Base-by-base conservation (phyloP, 2,797 vertebrate genomes). In the Pipistrellus kuhlii region DNA sequence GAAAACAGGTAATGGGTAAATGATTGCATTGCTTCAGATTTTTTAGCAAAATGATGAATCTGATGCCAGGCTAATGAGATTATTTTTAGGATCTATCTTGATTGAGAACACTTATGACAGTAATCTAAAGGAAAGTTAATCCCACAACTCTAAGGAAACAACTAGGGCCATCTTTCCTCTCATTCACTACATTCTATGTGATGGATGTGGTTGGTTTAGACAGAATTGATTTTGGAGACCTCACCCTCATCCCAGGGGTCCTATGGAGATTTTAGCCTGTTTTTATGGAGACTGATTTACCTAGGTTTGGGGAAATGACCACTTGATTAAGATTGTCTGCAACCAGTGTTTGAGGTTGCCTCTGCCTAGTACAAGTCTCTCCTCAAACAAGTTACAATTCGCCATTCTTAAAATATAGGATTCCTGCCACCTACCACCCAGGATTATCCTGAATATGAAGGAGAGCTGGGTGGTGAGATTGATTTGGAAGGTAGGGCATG, bases 21-120 rank as follows among this genome's bases (percentile, higher is more conserved):
- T 81, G 62, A 90, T 48, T 88, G 30, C 27, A 25, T 59, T 69
- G 68, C 51, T 92, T 90, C 73, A 85, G 46, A 38, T 62, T 77
- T 91, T 91, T 82, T 85, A 51, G 55, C 66, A 64, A 3, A 25
- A 32, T 62, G 59, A 78, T 20, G 14, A 83, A 90, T 69, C 35
- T 59, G 27, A 68, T 53, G 6, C 55, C 85, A 12, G 18, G 75
- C n/a, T 59, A 83, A 35, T 59, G 38, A 69, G 51, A 15, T 71
- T 75, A 41, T 25, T 69, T 77, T 89, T 68, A 66, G 51, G 13
- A 32, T 85, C 3, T 57, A 30, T 92, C 80, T 88, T 75, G 64
- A 83, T 32, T 72, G 62, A 68, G 44, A 69, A 69, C 68, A 44
- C 5, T 81, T 51, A 3, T 48, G 44, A 53, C 35, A 84, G 23